These are phyloP conservation scores for Achlya flavicornis DNA, from an alignment of 2,888 invertebrate species.

Conservation along the genomic window DNA sequence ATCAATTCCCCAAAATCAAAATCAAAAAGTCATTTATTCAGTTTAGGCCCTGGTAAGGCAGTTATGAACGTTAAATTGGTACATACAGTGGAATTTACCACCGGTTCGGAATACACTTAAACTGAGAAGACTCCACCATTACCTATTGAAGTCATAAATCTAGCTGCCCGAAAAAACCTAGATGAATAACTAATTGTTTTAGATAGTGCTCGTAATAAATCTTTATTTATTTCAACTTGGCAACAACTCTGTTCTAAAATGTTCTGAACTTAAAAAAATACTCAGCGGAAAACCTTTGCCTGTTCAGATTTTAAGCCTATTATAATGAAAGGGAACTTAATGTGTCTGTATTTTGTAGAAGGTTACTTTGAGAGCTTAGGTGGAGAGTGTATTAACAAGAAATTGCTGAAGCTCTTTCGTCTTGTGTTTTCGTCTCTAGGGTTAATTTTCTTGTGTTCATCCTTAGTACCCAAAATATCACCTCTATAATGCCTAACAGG, in stretches of 20 bases:
- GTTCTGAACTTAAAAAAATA: background rate
- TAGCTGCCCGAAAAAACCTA: background rate
- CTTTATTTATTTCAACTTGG: background rate
- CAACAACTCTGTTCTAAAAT: background rate
- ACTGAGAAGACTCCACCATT: background rate
- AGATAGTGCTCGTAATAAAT: background rate
- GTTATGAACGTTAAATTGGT: no score
- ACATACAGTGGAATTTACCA: no score
- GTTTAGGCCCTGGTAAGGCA: no score
- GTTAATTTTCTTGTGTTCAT: background rate
- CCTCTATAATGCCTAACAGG: background rate
- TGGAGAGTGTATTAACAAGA: conserved; percentile 7
- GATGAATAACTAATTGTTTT: conserved; percentile 1
- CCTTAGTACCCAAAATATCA: background rate
- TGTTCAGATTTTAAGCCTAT: conserved; percentile 9
- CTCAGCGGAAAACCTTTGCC: background rate
- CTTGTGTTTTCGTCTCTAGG: background rate
- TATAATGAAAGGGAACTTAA: conserved; percentile 13
- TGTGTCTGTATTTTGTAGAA: conserved; percentile 5
- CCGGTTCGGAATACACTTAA: no score
- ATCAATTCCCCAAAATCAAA: no score
- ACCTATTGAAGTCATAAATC: background rate
- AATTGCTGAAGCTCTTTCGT: background rate
- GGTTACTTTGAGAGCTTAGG: conserved; percentile 5
- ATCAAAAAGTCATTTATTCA: no score